These are phyloP conservation scores for Paradoxurus hermaphroditus DNA, from an alignment of 2,113 vertebrate species.

Conservation along the genomic window DNA sequence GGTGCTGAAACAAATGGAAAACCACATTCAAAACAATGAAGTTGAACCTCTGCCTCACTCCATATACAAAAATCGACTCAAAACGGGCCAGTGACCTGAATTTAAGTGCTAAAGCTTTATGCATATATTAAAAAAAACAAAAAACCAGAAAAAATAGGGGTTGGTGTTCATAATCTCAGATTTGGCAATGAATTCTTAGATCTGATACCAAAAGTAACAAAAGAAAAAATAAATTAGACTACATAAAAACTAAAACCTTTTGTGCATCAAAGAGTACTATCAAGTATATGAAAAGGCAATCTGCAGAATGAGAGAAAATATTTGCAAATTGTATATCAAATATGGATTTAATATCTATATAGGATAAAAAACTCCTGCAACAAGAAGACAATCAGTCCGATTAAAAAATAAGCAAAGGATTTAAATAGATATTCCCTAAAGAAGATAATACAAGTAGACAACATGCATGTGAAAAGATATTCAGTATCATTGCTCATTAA, in stretches of 20 bases:
- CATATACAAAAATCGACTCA: not conserved
- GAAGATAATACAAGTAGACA: not conserved
- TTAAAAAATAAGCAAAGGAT: not conserved
- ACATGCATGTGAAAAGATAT: not conserved
- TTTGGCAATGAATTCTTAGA: not conserved
- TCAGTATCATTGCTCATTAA: not conserved
- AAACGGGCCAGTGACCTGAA: not conserved
- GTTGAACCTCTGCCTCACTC: not conserved
- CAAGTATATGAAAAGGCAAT: not conserved
- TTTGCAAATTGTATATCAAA: not conserved
- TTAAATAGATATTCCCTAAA: not conserved
- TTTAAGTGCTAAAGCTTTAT: not conserved
- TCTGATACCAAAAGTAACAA: not conserved
- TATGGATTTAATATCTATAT: not conserved
- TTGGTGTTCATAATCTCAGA: not conserved
- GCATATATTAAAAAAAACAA: not conserved
- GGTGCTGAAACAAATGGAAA: not conserved
- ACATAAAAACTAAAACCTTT: slow-evolving; percentile 4
- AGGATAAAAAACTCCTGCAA: not conserved
- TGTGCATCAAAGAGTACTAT: not conserved
- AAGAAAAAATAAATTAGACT: not conserved
- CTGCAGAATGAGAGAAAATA: not conserved
- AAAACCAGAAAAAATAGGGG: not conserved
- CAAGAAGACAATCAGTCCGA: not conserved
- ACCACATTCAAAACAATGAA: not conserved